phyloP scores from a whole-genome alignment of 1,140 invertebrate species.

The Laodelphax striatellus region DNA sequence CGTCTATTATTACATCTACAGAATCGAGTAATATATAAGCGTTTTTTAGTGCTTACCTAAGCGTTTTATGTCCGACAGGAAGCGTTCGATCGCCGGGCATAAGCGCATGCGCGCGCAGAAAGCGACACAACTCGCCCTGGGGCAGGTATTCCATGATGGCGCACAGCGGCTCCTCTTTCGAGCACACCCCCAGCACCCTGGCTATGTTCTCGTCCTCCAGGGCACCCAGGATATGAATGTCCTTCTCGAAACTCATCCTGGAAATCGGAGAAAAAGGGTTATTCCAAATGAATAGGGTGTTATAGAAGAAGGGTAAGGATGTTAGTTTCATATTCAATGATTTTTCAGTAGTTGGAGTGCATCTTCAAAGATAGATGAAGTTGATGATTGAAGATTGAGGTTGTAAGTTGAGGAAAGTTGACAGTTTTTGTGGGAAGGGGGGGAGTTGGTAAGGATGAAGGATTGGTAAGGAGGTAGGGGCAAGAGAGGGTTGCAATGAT shows the following conservation, averaged over 20 bases:
- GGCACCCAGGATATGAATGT: slow-evolving; percentile 74
- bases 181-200: slow-evolving; percentile 74
- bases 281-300: not conserved
- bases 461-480: too few species aligned
- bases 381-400: too few species aligned
- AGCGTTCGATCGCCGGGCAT: slow-evolving; percentile 40
- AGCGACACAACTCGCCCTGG: slow-evolving; percentile 79
- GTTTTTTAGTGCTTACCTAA: slow-evolving; percentile 37
- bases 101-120: slow-evolving; percentile 51
- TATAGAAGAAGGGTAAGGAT: too few species aligned
- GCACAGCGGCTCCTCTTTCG: slow-evolving; percentile 64
- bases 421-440: too few species aligned
- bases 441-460: too few species aligned
- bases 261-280: slow-evolving; percentile 15
- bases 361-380: too few species aligned
- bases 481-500: too few species aligned
- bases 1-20: too few species aligned
- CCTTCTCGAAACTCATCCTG: slow-evolving; percentile 78
- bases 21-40: too few species aligned
- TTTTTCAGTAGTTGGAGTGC: too few species aligned
- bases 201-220: slow-evolving; percentile 77
- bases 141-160: slow-evolving; percentile 85
- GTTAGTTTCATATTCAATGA: too few species aligned
- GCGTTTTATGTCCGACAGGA: slow-evolving; percentile 45
- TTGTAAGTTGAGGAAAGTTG: too few species aligned